Evolutionary conservation across 1,140 invertebrate species (phyloP), one percentile per base, ranked within the genome.

Genomic region (Drosophila kanapiae): DNA sequence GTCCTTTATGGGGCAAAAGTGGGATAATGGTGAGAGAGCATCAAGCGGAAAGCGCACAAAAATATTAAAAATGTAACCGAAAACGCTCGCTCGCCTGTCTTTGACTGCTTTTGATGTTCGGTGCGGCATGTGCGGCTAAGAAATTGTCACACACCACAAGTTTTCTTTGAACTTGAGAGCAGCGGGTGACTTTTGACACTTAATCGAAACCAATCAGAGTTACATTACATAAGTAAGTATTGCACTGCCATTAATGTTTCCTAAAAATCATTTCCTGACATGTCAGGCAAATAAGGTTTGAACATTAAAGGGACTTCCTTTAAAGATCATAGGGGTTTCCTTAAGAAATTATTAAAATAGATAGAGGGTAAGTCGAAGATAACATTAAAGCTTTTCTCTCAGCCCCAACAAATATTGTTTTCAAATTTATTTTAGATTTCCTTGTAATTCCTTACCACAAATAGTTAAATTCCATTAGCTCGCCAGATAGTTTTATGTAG

Each of bases 41-140:
- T 8, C n/a, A 10, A 18, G 43, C 42, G 45, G 31, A 59, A 72
- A 38, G 23, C 7, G 16, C 37, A 23, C 23, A 37, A 60, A 43
- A 60, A 60, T 72, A 74, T 74, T 60, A 37, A 72, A 74, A 74
- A 51, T 74, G 67, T 51, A 74, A 74, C 67, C 27, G 3, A 45
- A 53, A 72, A 33, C 53, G 16, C 37, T 38, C 53, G 16, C 37
- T 38, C 10, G 49, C 2, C 16, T 48, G 49, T 0, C 31, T 42
- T 9, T 59, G 51, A 42, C 53, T 27, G 69, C 53, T 60, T 71
- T 72, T 72, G 67, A 72, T 51, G 67, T 71, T 35, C 31, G 18
- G 18, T 49, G 11, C 13, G 57, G 54, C 11, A 23, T 38, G n/a
- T 3, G 35, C 31, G 63, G 33, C 33, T 18, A 57, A 54, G 29